Evolutionary conservation across 2,888 invertebrate species (phyloP), one percentile per base, ranked within the genome.

Genomic region (Bhutanitis thaidina): DNA sequence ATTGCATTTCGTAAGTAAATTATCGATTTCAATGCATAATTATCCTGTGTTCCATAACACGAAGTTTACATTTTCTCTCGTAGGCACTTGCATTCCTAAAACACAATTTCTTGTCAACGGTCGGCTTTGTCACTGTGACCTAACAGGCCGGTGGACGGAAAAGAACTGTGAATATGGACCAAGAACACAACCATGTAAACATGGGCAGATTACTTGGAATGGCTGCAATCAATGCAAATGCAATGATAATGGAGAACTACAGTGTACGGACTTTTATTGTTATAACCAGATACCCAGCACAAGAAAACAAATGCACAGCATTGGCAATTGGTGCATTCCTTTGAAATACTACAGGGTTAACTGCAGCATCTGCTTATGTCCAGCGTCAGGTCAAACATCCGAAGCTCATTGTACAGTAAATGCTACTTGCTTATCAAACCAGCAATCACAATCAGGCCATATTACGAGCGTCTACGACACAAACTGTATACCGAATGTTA

Each of bases 211-310:
- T 3, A 62, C 76, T 15, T 76, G 76, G 74, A 75, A 80, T 38
- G 83, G 79, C 46, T 87, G 87, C 57, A 76, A 67, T 14, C 77
- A 78, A 56, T 88, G 88, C 52, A 69, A 78, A 46, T 88, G 88
- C 45, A 78, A 78, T 55, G 70, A 75, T 25, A 75, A 77, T 36
- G 76, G 80, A 0, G 67, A 77, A 25, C 60, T 82, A 1, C 34
- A 71, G 4, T 88, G 88, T 55, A 74, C 71, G 1, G 69, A 71
- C 46, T 59, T 65, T 1, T 62, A 61, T 30, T 85, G 85, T 40
- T 53, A 61, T 13, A 70, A 71, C 3, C 54, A 51, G 8, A 14
- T 49, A 32, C 40, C 46, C 2, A 35, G 35, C 12, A 27, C 25
- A 3, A 47, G 48, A 10, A 49, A 52, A 9, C 32, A 40, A 1